Evolutionary conservation across 1,140 invertebrate genomes (phyloP).

Genomic region (Lycorma delicatula): DNA sequence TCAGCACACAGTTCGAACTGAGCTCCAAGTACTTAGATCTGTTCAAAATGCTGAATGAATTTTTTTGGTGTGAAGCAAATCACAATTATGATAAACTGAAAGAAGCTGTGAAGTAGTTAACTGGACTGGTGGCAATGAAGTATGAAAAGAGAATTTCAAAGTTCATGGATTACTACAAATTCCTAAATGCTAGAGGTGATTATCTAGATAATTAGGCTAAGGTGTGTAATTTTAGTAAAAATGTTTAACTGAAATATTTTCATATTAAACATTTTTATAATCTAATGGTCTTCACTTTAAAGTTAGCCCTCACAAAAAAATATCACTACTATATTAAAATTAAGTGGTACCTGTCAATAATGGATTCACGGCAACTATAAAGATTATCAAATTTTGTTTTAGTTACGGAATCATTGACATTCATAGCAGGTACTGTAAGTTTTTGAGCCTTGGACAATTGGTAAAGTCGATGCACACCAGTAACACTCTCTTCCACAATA

Average conservation of each 20-base stretch:
- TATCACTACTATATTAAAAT: background rate
- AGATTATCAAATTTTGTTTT: slow-evolving; percentile 99
- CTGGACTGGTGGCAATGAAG: too few relatives aligned
- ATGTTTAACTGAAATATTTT: background rate
- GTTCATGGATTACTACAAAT: too few relatives aligned
- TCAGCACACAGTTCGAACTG: too few relatives aligned
- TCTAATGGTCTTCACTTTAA: background rate
- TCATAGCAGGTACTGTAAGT: slow-evolving; percentile 95
- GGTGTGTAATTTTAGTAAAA: background rate
- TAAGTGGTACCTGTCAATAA: slow-evolving; percentile 72
- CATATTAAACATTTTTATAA: too few relatives aligned
- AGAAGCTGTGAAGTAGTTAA: too few relatives aligned
- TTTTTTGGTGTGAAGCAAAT: too few relatives aligned
- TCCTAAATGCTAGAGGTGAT: too few relatives aligned
- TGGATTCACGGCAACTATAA: slow-evolving; percentile 83
- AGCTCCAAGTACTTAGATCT: too few relatives aligned
- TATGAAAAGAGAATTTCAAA: too few relatives aligned
- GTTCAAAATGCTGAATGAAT: too few relatives aligned
- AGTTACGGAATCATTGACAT: slow-evolving; percentile 97
- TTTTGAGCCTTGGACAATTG: slow-evolving; percentile 92
- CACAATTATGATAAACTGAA: too few relatives aligned
- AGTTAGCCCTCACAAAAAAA: background rate
- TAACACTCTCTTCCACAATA: slow-evolving; percentile 96
- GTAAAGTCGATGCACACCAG: slow-evolving; percentile 93
- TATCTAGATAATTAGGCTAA: too few relatives aligned